Evolutionary conservation across 2,113 vertebrate genomes (phyloP), one percentile per base, ranked within the genome.

Genomic region (Alexandromys fortis): DNA sequence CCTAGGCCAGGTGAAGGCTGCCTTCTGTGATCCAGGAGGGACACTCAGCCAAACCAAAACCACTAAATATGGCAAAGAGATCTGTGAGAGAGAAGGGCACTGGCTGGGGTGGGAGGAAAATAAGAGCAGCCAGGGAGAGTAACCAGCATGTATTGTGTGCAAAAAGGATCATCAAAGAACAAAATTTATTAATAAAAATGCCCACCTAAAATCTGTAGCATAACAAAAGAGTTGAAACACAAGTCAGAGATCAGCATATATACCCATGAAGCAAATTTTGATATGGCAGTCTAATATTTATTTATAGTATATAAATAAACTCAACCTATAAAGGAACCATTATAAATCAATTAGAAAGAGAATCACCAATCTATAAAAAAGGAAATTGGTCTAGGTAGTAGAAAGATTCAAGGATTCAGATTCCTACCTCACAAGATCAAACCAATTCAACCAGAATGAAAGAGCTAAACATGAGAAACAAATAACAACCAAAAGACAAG

Each of bases 301-400:
- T 0, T 45, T 76, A 77, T 55, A 65, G 35, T 38, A 70, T 55
- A 77, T 70, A 76, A 79, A 82, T 9, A 17, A 86, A 93, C 42
- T 65, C 70, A 94, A 2, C 3, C 38, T 82, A 65, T 63, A 88
- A 28, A 13, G 73, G 22, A 73, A 38, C 28, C 3, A 28, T 86
- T 79, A 38, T 21, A 79, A 92, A 91, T 85, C 47, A 94, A 35
- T 49, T 67, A 87, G 38, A 86, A 92, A 75, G 21, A 92, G 38
- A 61, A 92, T 38, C 21, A 33, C n/a, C 49, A 35, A 22, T 78
- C 72, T 93, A 78, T 78, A 87, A 94, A 68, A 70, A 35, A 14
- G 67, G 38, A 94, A 85, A 68, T 47, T 91, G 16, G 8, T 42
- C 67, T 78, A 91, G 38, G 8, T 83, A 83, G 38, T 70, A 77